Conservation (phyloP, 2,113 vertebrate genomes). For the Protobothrops flavoviridis region DNA sequence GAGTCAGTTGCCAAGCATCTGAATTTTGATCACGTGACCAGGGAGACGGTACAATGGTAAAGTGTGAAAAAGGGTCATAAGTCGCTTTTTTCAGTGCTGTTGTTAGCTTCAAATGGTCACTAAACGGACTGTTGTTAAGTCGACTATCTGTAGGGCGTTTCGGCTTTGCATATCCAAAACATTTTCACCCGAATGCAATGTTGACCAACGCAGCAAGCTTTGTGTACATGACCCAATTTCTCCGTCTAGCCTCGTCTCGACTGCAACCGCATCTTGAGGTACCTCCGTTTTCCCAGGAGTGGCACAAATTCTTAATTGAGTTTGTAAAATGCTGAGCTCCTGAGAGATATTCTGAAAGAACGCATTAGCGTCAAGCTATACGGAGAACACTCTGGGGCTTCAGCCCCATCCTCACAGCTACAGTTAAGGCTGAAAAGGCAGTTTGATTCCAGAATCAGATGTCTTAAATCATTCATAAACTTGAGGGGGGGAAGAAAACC, state of each 20-base stretch:
- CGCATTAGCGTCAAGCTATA: not conserved
- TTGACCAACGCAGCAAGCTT: not conserved
- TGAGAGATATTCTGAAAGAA: not conserved
- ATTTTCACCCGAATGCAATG: no score
- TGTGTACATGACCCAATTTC: not conserved
- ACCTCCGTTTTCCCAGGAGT: not conserved
- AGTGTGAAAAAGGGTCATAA: no score
- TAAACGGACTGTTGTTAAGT: no score
- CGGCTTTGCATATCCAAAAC: no score
- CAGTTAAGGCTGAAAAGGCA: not conserved
- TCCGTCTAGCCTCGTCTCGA: not conserved
- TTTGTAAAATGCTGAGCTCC: constrained; percentile 8
- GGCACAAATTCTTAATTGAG: constrained; percentile 28
- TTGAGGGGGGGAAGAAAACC: not conserved
- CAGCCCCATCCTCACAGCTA: not conserved
- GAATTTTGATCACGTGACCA: no score
- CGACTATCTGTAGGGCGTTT: no score
- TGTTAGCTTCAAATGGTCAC: no score
- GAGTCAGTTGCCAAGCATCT: no score
- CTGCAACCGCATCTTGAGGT: not conserved
- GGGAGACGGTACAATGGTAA: no score
- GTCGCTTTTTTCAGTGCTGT: no score
- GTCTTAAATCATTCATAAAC: constrained; percentile 14
- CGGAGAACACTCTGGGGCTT: not conserved
- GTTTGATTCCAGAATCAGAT: not conserved